Percentiles rank a stretch among this genome's conserved stretches.
phyloP scores from a whole-genome alignment of 2,888 invertebrate genomes.

The Diaprepes abbreviatus region DNA sequence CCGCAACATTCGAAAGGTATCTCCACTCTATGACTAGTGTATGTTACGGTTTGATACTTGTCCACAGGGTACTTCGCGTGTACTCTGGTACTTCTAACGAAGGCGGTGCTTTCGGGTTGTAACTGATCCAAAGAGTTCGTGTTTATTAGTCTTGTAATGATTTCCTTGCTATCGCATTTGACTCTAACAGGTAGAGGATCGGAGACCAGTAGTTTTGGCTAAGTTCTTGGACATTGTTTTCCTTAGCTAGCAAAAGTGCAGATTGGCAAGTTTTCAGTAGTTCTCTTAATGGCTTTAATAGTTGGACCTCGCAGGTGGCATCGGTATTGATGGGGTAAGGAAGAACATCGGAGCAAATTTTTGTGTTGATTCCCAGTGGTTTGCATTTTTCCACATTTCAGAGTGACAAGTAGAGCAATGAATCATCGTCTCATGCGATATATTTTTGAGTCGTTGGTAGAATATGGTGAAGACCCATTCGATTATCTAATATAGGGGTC shows the following conservation, averaged over 20 bases:
- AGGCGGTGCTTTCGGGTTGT: slow-evolving; percentile 13
- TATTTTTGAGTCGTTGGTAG: no score
- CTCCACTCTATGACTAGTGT: slow-evolving; percentile 2
- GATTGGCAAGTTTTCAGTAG: slow-evolving; percentile 8
- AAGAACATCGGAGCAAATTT: neutral
- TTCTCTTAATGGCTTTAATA: neutral
- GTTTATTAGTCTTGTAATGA: neutral
- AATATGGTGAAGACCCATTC: no score
- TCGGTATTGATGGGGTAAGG: slow-evolving; percentile 31
- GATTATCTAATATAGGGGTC: no score
- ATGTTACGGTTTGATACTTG: slow-evolving; percentile 1
- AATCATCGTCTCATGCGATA: no score
- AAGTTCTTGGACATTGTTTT: neutral
- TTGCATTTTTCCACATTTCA: no score
- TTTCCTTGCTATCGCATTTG: no score
- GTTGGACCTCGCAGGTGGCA: slow-evolving; percentile 27
- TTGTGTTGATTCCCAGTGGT: no score
- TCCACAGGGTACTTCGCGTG: slow-evolving; percentile 1
- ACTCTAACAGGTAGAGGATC: slow-evolving; percentile 6
- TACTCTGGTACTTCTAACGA: slow-evolving; percentile 9
- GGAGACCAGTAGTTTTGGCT: neutral
- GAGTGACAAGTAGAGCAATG: no score
- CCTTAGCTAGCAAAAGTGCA: neutral
- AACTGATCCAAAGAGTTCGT: neutral
- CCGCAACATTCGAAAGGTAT: slow-evolving; percentile 19